phyloP scores from a whole-genome alignment of 2,797 vertebrate genomes.

The Anguilla megastoma region DNA sequence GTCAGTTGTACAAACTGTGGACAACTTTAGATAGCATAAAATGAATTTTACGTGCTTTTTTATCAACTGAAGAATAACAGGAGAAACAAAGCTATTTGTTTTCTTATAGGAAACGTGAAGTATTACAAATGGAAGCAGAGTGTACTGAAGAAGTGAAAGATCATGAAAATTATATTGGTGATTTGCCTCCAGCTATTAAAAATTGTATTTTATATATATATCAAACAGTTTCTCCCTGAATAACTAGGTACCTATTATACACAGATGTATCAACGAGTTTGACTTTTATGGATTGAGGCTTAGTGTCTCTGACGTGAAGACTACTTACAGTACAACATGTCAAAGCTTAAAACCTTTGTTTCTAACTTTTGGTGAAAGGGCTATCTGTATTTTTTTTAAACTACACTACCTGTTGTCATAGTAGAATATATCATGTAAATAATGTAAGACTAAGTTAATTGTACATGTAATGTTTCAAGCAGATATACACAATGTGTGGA shows the following conservation, averaged over 20 bases:
- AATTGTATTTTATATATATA: no score
- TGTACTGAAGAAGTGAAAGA: background rate
- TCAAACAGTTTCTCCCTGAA: background rate
- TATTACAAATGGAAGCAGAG: background rate
- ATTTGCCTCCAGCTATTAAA: no score
- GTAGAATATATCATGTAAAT: background rate
- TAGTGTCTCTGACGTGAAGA: no score
- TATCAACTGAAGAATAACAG: background rate
- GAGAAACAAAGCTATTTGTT: background rate
- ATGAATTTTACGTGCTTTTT: background rate
- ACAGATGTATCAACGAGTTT: background rate
- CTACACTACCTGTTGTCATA: no score
- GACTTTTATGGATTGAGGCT: background rate
- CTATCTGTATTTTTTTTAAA: no score
- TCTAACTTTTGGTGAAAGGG: background rate
- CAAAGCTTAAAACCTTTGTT: no score
- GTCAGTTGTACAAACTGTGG: background rate
- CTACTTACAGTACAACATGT: no score
- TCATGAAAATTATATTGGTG: background rate
- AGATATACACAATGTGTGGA: constrained; percentile 30
- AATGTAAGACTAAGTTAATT: background rate
- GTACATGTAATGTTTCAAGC: constrained; percentile 34
- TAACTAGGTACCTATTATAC: background rate
- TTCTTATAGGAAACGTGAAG: background rate
- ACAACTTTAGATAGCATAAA: background rate